Base-by-base conservation (phyloP, 2,888 invertebrate genomes). In the Troilus luridus region DNA sequence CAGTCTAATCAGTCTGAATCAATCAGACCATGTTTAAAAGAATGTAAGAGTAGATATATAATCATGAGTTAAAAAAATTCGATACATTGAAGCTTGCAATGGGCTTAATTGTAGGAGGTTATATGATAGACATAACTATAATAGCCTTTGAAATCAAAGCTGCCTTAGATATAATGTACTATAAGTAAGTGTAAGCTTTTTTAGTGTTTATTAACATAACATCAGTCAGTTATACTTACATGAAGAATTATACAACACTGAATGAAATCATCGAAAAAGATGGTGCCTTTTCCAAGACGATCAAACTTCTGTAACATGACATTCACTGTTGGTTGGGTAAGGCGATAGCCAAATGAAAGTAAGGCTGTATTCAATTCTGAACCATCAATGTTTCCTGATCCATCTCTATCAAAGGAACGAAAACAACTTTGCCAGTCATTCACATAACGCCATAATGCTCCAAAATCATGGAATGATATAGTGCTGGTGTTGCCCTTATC, bases 361-460 rank as follows among this genome's bases (percentile, higher is more conserved):
- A 99, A 95, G 0, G 99, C 99, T 92, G 96, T 97, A 94, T 97
- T 97, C n/a, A 99, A 94, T 94, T 99, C 99, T 91, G 96, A 94
- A 93, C 96, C 96, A 94, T 99, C 99, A 93, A 99, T 99, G 93
- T 98, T 98, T 56, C 99, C 97, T 7, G 97, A 97, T 93, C 96
- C 97, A 94, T 99, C 99, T 85, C 97, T 95, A 94, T 99, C 99
- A 94, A 98, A 99, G 0, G 97, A 97, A 85, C 97, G 96, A 94
- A 99, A 99, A 94, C 98, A 98, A 93, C 96, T 97, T 94, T 99
- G 98, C 99, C 99, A 99, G 93, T 99, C 99, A 11, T 98, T 98
- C 0, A 99, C 98, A 94, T 99, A 99, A 94, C 98, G 98, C 99
- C 99, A 99, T 0, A 99, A 95, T 0, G 98, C 97, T 89, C 98